Conservation (phyloP, 2,888 invertebrate genomes). For the Vesta saturnalis region DNA sequence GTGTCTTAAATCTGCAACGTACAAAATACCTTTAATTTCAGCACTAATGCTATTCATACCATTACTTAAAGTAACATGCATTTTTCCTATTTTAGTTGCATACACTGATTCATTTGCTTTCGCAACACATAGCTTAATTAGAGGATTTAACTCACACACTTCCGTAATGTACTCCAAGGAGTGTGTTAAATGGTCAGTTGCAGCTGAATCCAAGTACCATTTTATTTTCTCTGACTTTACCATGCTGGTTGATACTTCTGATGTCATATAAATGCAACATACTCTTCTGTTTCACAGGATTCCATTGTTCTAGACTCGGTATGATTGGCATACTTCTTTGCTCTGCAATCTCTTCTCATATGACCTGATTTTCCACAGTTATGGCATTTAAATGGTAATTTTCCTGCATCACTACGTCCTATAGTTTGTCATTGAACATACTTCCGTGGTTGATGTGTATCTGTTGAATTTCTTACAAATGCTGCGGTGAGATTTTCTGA, state of each 20-base stretch:
- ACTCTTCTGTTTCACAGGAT: neutral
- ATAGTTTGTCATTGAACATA: conserved; percentile 5
- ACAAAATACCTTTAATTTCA: conserved; percentile 27
- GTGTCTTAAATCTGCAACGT: conserved; percentile 36
- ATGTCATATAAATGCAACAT: conserved; percentile 5
- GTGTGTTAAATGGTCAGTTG: conserved; percentile 25
- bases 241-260: neutral
- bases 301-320: neutral
- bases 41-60: neutral
- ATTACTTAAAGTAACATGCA: neutral
- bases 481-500: neutral
- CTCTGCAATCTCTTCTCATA: conserved; percentile 49
- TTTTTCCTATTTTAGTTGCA: conserved; percentile 30
- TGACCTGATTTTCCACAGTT: conserved; percentile 52
- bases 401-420: conserved; percentile 8
- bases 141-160: conserved; percentile 22
- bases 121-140: conserved; percentile 32
- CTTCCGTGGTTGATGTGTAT: too few relatives aligned
- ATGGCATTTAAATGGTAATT: conserved; percentile 44
- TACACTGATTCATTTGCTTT: conserved; percentile 27
- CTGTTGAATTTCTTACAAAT: neutral
- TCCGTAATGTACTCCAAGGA: conserved; percentile 6
- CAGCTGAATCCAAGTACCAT: conserved; percentile 25
- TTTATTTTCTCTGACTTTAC: neutral
- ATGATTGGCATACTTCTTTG: conserved; percentile 35